Percentiles rank a stretch among this genome's conserved stretches.
phyloP scores from a whole-genome alignment of 2,113 vertebrate species.

The Nycticryphes semicollaris region DNA sequence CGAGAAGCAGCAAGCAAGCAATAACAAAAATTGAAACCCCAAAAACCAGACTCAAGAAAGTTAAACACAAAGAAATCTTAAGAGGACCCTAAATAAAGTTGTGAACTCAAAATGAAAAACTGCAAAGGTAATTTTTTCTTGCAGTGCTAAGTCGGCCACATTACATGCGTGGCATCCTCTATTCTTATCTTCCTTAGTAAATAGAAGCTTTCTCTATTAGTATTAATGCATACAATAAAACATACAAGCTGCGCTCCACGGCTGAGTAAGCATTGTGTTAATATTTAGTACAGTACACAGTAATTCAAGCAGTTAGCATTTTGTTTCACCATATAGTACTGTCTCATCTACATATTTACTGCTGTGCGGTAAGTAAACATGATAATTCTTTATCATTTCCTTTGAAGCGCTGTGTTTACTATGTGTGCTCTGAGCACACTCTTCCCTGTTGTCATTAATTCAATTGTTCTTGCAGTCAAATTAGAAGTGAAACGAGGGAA shows the following conservation, averaged over 20 bases:
- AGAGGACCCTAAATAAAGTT: not conserved
- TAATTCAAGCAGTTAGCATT: slow-evolving; percentile 34
- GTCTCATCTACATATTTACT: slow-evolving; percentile 48
- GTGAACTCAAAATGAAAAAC: not conserved
- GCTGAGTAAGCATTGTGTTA: slow-evolving; percentile 41
- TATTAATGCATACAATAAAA: slow-evolving; percentile 42
- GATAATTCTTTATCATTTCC: slow-evolving; percentile 19
- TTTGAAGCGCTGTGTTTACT: not conserved
- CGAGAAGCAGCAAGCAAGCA: not conserved
- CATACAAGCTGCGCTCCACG: slow-evolving; percentile 17
- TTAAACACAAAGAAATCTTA: not conserved
- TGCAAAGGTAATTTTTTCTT: not conserved
- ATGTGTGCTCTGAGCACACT: not conserved
- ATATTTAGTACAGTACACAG: slow-evolving; percentile 3
- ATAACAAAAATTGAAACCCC: not conserved
- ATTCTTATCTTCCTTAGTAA: not conserved
- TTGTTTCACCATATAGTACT: slow-evolving; percentile 2
- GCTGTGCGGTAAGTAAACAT: slow-evolving; percentile 14
- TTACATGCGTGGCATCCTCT: not conserved
- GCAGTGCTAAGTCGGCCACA: not conserved
- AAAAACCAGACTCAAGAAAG: not conserved
- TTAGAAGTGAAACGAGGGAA: not conserved
- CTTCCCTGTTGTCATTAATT: slow-evolving; percentile 30
- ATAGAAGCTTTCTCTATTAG: not conserved
- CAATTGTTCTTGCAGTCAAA: slow-evolving; percentile 4